Conservation (phyloP, 2,888 invertebrate genomes). For the Protophormia terraenovae region DNA sequence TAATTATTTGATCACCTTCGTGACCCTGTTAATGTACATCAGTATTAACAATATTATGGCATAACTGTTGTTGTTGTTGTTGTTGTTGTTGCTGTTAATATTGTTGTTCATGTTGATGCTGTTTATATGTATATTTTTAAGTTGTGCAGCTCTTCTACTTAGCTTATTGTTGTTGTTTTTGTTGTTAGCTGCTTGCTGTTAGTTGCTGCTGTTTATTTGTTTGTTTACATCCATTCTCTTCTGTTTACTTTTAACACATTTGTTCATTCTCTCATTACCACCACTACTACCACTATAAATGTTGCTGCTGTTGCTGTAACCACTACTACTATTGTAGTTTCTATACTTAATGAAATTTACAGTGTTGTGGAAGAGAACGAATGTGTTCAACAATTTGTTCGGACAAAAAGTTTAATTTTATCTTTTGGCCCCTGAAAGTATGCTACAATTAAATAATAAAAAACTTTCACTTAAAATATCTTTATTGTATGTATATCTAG, state of each 20-base stretch:
- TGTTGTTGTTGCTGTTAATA: constrained; percentile 5
- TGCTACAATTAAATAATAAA: no score
- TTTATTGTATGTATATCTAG: no score
- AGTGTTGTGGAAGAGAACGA: neutral
- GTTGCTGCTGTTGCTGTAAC: constrained; percentile 17
- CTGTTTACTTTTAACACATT: constrained; percentile 65
- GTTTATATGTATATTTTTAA: neutral
- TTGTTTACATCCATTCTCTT: constrained; percentile 54
- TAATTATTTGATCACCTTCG: constrained; percentile 59
- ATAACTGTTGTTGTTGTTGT: neutral
- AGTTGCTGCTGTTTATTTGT: neutral
- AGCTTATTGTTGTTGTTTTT: constrained; percentile 20
- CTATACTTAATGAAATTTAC: neutral
- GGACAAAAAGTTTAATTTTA: neutral
- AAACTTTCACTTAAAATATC: no score
- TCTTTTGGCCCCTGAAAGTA: neutral
- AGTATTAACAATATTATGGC: constrained; percentile 14
- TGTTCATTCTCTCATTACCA: constrained; percentile 61
- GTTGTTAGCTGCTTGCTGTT: constrained; percentile 3
- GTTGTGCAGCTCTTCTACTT: constrained; percentile 17
- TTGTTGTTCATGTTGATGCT: constrained; percentile 28
- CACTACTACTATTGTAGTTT: neutral
- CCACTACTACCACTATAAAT: constrained; percentile 36
- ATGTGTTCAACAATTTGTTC: no score
- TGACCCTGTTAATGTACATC: constrained; percentile 55